phyloP scores from a whole-genome alignment of 2,797 vertebrate species.

The Gadopsis bispinosus region DNA sequence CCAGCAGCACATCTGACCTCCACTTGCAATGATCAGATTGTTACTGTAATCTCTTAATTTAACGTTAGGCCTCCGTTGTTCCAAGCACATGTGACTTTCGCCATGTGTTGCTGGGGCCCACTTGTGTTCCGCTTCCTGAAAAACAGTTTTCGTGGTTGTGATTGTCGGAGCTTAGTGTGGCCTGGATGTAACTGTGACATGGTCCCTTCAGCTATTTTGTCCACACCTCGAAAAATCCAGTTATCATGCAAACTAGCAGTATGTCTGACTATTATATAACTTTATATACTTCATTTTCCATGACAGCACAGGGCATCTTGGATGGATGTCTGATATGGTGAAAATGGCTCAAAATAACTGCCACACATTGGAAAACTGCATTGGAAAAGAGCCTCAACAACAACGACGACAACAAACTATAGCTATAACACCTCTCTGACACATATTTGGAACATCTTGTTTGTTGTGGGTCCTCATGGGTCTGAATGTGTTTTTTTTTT shows the following conservation, averaged over 20 bases:
- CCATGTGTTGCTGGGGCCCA: background rate
- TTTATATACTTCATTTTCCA: background rate
- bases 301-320: background rate
- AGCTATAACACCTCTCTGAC: background rate
- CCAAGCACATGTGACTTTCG: background rate
- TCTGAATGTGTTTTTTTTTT: background rate
- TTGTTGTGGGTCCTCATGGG: background rate
- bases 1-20: background rate
- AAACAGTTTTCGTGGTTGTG: background rate
- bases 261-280: constrained; percentile 8
- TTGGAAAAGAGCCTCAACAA: background rate
- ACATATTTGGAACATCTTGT: background rate
- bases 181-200: background rate
- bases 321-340: background rate
- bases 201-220: background rate
- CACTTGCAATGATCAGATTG: background rate
- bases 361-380: background rate
- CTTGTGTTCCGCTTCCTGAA: background rate
- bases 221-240: background rate
- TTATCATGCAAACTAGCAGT: background rate
- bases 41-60: background rate
- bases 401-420: background rate
- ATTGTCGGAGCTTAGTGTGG: background rate
- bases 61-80: background rate
- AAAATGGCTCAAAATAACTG: no score